Evolutionary conservation across 1,140 invertebrate genomes (phyloP).

Genomic region (Gryllus bimaculatus): DNA sequence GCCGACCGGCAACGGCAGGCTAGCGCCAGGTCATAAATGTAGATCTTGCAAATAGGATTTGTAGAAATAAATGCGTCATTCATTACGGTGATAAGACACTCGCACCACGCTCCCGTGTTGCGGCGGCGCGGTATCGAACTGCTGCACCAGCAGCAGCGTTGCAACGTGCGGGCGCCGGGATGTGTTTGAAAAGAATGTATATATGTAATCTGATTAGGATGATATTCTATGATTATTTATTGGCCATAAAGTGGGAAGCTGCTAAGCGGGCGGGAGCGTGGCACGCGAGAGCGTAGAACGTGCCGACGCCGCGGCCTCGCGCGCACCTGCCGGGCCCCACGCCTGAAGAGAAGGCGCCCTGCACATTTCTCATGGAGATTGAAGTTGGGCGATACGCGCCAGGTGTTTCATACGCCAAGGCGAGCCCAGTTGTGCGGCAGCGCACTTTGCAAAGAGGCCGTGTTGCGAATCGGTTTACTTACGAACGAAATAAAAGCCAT

Average conservation of each 20-base stretch:
- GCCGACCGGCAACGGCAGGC: too few species aligned
- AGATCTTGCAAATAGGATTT: neutral
- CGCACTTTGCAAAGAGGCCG: too few species aligned
- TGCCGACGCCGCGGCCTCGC: neutral
- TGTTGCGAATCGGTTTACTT: too few species aligned
- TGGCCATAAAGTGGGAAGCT: neutral
- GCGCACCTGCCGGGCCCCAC: neutral
- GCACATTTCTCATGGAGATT: too few species aligned
- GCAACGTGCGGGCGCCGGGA: neutral
- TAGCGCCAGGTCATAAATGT: neutral
- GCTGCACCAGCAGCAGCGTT: neutral
- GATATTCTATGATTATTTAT: neutral
- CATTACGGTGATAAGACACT: neutral
- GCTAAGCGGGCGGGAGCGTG: neutral
- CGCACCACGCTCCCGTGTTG: neutral
- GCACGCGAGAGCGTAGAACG: neutral
- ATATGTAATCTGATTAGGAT: neutral
- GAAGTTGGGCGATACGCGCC: too few species aligned
- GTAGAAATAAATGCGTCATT: neutral
- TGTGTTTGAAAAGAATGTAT: neutral
- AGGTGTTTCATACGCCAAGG: too few species aligned
- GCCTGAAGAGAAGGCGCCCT: too few species aligned
- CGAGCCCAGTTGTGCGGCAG: too few species aligned
- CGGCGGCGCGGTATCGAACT: neutral
- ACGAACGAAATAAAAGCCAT: too few species aligned